Conservation (phyloP, 1,140 invertebrate genomes). For the Mycetomoellerius zeteki region DNA sequence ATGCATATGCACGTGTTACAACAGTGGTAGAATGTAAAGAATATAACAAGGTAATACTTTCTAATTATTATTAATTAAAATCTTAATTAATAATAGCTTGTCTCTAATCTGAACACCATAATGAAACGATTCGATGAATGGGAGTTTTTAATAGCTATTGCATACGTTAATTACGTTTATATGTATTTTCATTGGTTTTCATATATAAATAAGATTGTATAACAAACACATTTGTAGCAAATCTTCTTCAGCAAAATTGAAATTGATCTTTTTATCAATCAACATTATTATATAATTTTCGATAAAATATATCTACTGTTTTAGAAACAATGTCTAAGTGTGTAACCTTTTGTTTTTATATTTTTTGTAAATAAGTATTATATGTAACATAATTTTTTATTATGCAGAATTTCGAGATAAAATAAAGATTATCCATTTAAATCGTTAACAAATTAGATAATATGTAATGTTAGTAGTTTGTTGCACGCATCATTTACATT, state of each 20-base stretch:
- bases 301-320: neutral
- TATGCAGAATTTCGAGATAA: neutral
- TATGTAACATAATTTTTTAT: neutral
- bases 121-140: neutral
- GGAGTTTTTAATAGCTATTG: neutral
- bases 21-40: neutral
- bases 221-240: neutral
- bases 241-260: neutral
- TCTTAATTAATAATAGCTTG: too few species aligned
- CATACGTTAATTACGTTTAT: neutral
- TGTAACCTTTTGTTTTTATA: neutral
- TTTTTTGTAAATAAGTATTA: neutral
- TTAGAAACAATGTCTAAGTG: neutral
- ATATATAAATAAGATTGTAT: neutral
- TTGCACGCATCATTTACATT: neutral
- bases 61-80: conserved; percentile 20
- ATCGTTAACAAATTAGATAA: conserved; percentile 11
- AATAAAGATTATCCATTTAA: neutral
- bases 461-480: neutral
- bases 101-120: neutral
- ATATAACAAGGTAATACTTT: conserved; percentile 13
- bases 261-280: neutral
- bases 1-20: neutral
- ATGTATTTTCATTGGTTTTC: neutral
- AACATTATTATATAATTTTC: neutral